Percentiles rank a stretch among this genome's conserved stretches.
phyloP scores from a whole-genome alignment of 2,113 vertebrate genomes.

The Trichomycterus rosablanca region DNA sequence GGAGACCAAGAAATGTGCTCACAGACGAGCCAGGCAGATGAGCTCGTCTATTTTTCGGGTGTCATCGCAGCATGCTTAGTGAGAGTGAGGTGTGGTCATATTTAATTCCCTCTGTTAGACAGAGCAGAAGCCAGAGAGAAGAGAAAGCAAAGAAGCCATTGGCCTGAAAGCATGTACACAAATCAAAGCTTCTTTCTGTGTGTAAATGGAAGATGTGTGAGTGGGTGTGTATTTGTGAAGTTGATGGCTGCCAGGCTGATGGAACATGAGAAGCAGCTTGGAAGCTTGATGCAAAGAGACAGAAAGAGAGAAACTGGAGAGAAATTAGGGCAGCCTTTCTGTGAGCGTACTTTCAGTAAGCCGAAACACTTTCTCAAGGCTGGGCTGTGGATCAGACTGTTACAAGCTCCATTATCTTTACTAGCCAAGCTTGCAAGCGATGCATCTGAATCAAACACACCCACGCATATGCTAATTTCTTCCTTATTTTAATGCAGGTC shows the following conservation, averaged over 20 bases:
- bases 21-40: not conserved
- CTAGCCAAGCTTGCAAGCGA: conserved; percentile 1
- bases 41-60: conserved; percentile 3
- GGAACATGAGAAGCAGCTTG: not conserved
- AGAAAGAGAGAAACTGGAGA: not conserved
- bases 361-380: conserved; percentile 2
- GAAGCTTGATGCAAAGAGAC: not conserved
- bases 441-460: not conserved
- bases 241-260: not conserved
- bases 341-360: not conserved
- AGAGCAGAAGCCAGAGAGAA: conserved; percentile 5
- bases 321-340: not conserved
- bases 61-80: conserved; percentile 11
- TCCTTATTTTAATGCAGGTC: not conserved
- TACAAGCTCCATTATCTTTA: not conserved
- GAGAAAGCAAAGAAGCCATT: not conserved
- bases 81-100: conserved; percentile 28
- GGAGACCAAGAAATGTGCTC: not conserved
- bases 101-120: conserved; percentile 18
- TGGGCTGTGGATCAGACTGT: not conserved
- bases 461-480: not conserved
- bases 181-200: conserved; percentile 19
- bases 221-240: not conserved
- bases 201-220: not conserved
- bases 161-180: not conserved